Conservation (phyloP, 2,888 invertebrate genomes). For the Pachymerium ferrugineum region DNA sequence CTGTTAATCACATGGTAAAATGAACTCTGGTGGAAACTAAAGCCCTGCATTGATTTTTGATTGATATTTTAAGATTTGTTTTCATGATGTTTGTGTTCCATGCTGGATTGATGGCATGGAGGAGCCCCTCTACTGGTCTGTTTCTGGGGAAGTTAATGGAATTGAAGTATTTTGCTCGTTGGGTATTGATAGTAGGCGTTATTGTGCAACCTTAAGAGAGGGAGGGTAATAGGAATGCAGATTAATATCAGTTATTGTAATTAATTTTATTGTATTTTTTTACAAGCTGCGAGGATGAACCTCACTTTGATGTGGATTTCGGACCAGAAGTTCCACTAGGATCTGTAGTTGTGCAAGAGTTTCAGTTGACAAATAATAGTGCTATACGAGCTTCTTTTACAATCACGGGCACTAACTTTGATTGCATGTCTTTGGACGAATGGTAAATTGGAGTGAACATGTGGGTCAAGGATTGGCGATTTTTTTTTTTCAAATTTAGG, state of each 20-base stretch:
- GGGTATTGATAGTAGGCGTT: background rate
- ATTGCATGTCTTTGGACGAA: background rate
- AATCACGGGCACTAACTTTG: background rate
- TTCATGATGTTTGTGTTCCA: constrained; percentile 23
- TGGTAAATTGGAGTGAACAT: background rate
- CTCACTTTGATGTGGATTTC: background rate
- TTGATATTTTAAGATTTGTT: background rate
- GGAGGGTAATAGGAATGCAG: background rate
- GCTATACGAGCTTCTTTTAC: background rate
- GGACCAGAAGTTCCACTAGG: background rate
- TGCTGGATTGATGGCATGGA: constrained; percentile 7
- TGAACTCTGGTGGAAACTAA: background rate
- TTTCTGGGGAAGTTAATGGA: constrained; percentile 11
- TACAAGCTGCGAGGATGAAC: background rate
- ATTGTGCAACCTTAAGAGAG: background rate
- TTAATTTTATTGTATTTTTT: background rate
- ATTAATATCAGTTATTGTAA: background rate
- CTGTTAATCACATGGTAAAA: background rate
- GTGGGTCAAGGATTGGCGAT: too few relatives aligned
- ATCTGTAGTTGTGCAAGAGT: background rate
- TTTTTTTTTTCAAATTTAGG: background rate
- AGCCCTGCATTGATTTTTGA: background rate
- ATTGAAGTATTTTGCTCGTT: constrained; percentile 1
- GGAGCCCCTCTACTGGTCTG: constrained; percentile 11
- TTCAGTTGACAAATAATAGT: background rate